Conservation (phyloP, 2,888 invertebrate genomes). For the Dasysyrphus tricinctus region DNA sequence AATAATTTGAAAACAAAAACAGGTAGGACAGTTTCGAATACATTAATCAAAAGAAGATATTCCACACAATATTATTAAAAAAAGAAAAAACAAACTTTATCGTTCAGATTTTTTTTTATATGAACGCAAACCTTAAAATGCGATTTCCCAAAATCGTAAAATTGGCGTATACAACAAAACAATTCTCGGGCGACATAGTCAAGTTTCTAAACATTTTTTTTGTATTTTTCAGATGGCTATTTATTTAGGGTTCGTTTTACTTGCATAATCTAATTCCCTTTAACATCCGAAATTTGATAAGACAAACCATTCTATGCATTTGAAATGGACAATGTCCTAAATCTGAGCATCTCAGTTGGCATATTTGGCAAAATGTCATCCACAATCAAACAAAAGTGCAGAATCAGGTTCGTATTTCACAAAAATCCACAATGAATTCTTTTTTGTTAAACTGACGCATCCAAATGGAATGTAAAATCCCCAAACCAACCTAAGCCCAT, state of each 20-base stretch:
- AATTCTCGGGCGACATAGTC: too few species aligned
- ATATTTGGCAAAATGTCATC: conserved; percentile 22
- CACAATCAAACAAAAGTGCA: conserved; percentile 8
- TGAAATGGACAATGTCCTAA: neutral
- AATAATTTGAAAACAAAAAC: too few species aligned
- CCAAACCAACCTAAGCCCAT: neutral
- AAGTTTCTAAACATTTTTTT: neutral
- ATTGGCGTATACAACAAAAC: too few species aligned
- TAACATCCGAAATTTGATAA: neutral
- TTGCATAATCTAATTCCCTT: neutral
- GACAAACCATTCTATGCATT: neutral
- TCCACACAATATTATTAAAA: too few species aligned
- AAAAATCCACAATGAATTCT: neutral
- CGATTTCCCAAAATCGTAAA: too few species aligned
- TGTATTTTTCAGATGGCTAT: neutral
- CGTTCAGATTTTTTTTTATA: too few species aligned
- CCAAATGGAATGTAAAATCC: conserved; percentile 9
- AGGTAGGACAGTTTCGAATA: too few species aligned
- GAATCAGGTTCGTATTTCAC: neutral
- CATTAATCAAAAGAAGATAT: too few species aligned
- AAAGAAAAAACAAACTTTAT: too few species aligned
- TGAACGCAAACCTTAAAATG: too few species aligned
- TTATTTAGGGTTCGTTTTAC: neutral
- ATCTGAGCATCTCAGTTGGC: neutral
- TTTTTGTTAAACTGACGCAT: conserved; percentile 21